These are phyloP conservation scores for Reinhardtius hippoglossoides DNA, from an alignment of 2,113 vertebrate genomes.

Conservation along the genomic window DNA sequence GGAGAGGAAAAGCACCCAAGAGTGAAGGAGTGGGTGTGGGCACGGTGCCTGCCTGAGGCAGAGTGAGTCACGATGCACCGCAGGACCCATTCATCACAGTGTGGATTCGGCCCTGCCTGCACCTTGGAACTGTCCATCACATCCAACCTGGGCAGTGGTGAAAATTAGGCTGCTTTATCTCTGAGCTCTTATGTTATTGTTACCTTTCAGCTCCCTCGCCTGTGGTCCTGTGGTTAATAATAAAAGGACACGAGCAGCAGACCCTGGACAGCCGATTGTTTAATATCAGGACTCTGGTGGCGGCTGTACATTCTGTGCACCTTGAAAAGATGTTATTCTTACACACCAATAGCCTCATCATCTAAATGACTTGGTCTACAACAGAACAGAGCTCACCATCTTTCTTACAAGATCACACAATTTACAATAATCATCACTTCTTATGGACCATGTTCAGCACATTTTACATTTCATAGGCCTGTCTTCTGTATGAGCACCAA, in stretches of 20 bases:
- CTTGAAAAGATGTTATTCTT: not conserved
- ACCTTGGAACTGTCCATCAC: conserved; percentile 66
- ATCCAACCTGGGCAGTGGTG: conserved; percentile 45
- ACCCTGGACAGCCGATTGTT: conserved; percentile 7
- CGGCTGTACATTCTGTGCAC: not conserved
- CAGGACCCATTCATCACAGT: conserved; percentile 73
- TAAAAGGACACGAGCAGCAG: conserved; percentile 28
- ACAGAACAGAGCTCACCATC: not conserved
- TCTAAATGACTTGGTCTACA: not conserved
- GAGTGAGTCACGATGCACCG: conserved; percentile 77
- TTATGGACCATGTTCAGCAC: not conserved
- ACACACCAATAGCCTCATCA: not conserved
- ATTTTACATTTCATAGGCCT: not conserved
- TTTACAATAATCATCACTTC: not conserved
- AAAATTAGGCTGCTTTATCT: conserved; percentile 58
- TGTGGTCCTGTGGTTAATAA: conserved; percentile 27
- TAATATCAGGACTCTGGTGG: conserved; percentile 17
- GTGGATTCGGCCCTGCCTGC: conserved; percentile 58
- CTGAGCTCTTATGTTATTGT: conserved; percentile 43
- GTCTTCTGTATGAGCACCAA: not conserved
- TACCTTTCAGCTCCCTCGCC: conserved; percentile 18
- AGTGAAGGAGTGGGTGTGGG: conserved; percentile 59
- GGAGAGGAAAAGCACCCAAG: conserved; percentile 58
- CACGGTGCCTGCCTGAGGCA: conserved; percentile 52
- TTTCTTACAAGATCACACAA: not conserved